A percentile compares a stretch with the other conserved stretches of the same genome.
These are phyloP conservation scores for Trissoscelio sp. DNA, from an alignment of 2,888 invertebrate genomes.

Conservation along the genomic window DNA sequence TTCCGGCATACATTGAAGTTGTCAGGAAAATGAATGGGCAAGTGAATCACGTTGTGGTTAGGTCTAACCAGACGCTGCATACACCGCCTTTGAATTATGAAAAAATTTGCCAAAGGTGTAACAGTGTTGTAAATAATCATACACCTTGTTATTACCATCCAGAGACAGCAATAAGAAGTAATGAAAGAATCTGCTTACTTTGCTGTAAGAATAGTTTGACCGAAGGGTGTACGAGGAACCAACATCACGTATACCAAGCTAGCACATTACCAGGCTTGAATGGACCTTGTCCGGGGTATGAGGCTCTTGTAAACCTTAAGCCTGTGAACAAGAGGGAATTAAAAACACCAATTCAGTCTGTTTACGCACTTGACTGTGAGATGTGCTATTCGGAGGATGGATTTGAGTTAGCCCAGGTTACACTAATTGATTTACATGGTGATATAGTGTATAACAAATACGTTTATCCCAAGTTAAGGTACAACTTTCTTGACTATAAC, in stretches of 20 bases:
- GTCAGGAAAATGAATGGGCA: constrained; percentile 86
- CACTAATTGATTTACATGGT: constrained; percentile 91
- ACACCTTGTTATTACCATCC: constrained; percentile 92
- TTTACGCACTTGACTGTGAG: constrained; percentile 97
- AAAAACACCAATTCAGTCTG: constrained; percentile 79
- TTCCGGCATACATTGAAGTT: constrained; percentile 87
- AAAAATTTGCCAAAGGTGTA: constrained; percentile 30
- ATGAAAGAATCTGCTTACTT: constrained; percentile 83
- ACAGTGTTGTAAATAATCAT: background rate
- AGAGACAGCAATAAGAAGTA: constrained; percentile 84
- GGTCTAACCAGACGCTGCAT: constrained; percentile 1
- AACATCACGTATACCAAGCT: constrained; percentile 82
- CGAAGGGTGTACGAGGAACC: constrained; percentile 87
- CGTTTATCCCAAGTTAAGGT: constrained; percentile 93
- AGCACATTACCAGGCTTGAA: constrained; percentile 89
- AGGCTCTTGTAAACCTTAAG: constrained; percentile 88
- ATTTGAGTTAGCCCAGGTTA: constrained; percentile 93
- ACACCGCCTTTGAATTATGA: background rate
- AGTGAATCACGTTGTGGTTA: constrained; percentile 84
- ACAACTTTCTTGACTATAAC: constrained; percentile 95
- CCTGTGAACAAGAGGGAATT: constrained; percentile 70
- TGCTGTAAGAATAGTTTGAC: background rate
- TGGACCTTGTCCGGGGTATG: constrained; percentile 88
- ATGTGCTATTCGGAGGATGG: constrained; percentile 97
- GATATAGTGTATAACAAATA: constrained; percentile 92